Evolutionary conservation across 2,888 invertebrate species (phyloP), one percentile per base, ranked within the genome.

Genomic region (Sipha maydis): DNA sequence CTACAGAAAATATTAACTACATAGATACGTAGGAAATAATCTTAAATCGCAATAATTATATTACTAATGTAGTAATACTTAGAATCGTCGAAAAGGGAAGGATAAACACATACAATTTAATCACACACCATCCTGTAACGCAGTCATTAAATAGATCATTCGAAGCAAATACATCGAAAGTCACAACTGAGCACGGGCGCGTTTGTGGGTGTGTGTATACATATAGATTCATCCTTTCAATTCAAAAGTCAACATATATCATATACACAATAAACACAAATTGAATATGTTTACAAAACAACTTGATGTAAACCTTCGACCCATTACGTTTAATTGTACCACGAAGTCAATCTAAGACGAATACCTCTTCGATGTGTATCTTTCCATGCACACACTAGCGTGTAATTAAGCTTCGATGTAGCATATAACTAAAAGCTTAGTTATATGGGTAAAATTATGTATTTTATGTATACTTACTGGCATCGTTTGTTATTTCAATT

Each of bases 241-340:
- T 80, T 41, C 67, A 19, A 28, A 38, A 80, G 80, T 80, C 80
- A 67, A 80, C 41, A 67, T 21, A 38, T n/a, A 67, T 61, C 67
- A 14, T n/a, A 41, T n/a, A 38, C 9, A 34, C 31, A n/a, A 17
- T n/a, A 67, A 34, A 80, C 38, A 80, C 80, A 9, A 38, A 17
- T 14, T 28, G 28, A 41, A 69, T 41, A 69, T 41, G 69, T 82
- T 82, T 82, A 9, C 80, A 28, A 69, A 69, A 82, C 69, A 41
- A 82, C 80, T 69, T 28, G 67, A 69, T 14, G 80, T 28, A 82
- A 82, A 69, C 80, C 41, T 82, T 82, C 80, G 19, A 82, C 41
- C 80, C 69, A 41, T 69, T 69, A 41, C 80, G 69, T 69, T 38
- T 82, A 82, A 82, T 82, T 41, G 41, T 28, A 25, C 38, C 25